A percentile compares a stretch with the other conserved stretches of the same genome.
phyloP scores from a whole-genome alignment of 1,140 invertebrate species.

The Drosophila subpulchrella region DNA sequence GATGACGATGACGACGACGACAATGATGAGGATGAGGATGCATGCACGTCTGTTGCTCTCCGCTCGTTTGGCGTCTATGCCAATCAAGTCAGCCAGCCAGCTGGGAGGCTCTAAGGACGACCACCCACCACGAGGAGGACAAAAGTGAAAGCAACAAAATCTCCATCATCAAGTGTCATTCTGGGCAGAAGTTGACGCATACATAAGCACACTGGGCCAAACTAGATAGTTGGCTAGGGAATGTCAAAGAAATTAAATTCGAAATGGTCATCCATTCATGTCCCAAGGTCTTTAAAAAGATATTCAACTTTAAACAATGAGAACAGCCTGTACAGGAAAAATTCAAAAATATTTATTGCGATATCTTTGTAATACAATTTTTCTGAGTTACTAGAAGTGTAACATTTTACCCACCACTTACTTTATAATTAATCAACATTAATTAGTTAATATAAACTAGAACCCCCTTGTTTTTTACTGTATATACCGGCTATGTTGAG shows the following conservation, averaged over 20 bases:
- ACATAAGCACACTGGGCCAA: slow-evolving; percentile 35
- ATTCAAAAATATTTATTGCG: too few relatives aligned
- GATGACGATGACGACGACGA: not conserved
- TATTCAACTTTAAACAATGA: too few relatives aligned
- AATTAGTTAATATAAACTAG: not conserved
- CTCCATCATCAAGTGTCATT: slow-evolving; percentile 83
- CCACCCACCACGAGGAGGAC: slow-evolving; percentile 38
- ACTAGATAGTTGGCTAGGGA: not conserved
- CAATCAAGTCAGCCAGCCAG: slow-evolving; percentile 45
- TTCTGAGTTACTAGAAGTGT: too few relatives aligned
- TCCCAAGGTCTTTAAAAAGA: too few relatives aligned
- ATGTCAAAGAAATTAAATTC: not conserved
- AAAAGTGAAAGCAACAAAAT: slow-evolving; percentile 83
- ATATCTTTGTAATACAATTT: too few relatives aligned
- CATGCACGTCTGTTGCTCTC: slow-evolving; percentile 32
- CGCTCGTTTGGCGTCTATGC: slow-evolving; percentile 34
- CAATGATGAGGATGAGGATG: slow-evolving; percentile 26
- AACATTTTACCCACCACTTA: too few relatives aligned
- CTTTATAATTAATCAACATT: not conserved
- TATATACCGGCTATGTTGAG: slow-evolving; percentile 25
- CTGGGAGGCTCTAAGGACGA: slow-evolving; percentile 32
- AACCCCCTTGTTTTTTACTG: not conserved
- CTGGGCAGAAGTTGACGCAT: slow-evolving; percentile 76
- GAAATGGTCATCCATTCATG: too few relatives aligned
- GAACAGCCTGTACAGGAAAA: too few relatives aligned